phyloP scores from a whole-genome alignment of 1,140 invertebrate genomes.

The Saccostrea echinata region DNA sequence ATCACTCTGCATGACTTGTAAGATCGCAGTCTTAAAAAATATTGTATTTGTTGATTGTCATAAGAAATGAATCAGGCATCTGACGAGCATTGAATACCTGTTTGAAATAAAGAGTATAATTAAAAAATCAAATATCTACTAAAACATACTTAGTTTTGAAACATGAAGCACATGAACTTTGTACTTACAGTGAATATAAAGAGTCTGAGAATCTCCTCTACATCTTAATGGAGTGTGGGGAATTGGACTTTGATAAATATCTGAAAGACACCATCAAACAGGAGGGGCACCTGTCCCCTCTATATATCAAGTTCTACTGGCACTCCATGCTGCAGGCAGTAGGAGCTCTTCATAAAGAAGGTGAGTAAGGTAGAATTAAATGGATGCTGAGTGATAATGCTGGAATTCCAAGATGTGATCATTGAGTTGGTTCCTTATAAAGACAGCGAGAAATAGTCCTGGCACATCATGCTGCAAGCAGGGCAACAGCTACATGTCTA shows the following conservation, averaged over 20 bases:
- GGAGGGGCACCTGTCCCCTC: constrained; percentile 82
- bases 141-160: background rate
- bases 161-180: background rate
- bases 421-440: no score
- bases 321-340: constrained; percentile 96
- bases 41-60: no score
- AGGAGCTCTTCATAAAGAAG: constrained; percentile 92
- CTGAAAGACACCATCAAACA: constrained; percentile 78
- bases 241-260: constrained; percentile 91
- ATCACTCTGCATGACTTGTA: constrained; percentile 94
- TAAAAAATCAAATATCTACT: no score
- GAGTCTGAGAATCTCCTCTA: constrained; percentile 83
- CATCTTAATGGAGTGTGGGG: constrained; percentile 95
- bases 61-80: no score
- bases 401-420: no score
- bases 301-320: constrained; percentile 93
- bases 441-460: no score
- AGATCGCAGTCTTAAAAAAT: constrained; percentile 79
- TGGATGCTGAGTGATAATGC: no score
- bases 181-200: constrained; percentile 81
- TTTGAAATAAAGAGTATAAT: no score
- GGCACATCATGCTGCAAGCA: no score
- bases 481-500: no score
- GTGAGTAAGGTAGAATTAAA: constrained; percentile 70
- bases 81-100: no score